Base-by-base conservation (phyloP, 1,140 invertebrate genomes). In the Proctacanthus coquilletti region DNA sequence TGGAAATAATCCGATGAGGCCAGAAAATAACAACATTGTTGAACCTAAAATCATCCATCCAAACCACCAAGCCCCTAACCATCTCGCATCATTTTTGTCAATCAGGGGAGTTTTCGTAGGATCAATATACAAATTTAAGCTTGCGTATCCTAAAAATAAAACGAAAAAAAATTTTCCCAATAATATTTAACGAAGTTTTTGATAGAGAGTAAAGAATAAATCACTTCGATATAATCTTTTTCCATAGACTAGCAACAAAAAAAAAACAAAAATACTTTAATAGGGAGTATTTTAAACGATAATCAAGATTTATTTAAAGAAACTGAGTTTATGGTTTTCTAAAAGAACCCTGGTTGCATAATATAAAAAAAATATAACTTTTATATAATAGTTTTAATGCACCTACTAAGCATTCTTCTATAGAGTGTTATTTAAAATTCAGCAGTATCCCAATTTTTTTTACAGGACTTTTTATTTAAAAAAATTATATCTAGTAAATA, bases 61-160 rank as follows among this genome's bases (percentile, higher is more conserved):
- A 11, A 80, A 50, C 77, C 77, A 80, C 75, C 76, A 80, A 9
- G 76, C 76, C 13, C 77, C 77, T 30, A 78, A 45, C 76, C 76
- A 80, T 43, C 75, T 55, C 1, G 54, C 56, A 56, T 79, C 75
- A 33, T 69, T 64, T 17, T 66, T 63, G n/a, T 60, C 63, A 18
- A 79, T 77, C 6, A 72, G 46, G 3, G 76, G 75, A 29, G 71
- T 74, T 20, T 77, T 55, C 5, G 51, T 56, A 1, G 75, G 74
- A 51, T 74, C 70, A 25, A 79, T 74, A 45, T 75, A 78, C 2
- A 75, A 40, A 39, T 67, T 74, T 5, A 79, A 45, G 20, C 71
- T 73, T 1, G 75, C 68, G 14, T 71, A 70, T 38, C 74, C 77
- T 80, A 40, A 14, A 46, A 44, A 19, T 13, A 18, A 29, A 31